phyloP scores from a whole-genome alignment of 2,113 vertebrate species.

The Leptocoma aspasia region DNA sequence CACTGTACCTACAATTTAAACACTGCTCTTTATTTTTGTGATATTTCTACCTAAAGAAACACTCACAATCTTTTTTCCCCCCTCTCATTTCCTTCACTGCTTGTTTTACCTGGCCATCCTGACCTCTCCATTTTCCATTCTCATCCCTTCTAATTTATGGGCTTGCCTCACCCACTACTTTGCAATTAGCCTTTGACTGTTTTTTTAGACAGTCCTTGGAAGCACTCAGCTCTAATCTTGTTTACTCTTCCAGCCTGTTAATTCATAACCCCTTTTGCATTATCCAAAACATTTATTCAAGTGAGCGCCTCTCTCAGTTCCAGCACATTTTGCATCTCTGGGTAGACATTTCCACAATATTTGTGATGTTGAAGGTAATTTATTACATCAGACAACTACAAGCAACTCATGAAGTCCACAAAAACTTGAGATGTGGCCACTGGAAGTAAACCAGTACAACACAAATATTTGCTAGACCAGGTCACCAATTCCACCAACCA shows the following conservation, averaged over 20 bases:
- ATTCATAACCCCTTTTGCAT: constrained; percentile 30
- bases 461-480: background rate
- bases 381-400: background rate
- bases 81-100: background rate
- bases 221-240: constrained; percentile 38
- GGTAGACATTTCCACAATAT: background rate
- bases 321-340: background rate
- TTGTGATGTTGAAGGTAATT: background rate
- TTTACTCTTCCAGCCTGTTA: constrained; percentile 40
- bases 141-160: constrained; percentile 9
- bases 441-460: background rate
- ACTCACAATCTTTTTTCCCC: background rate
- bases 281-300: constrained; percentile 50
- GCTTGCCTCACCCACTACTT: constrained; percentile 8
- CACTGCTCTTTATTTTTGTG: background rate
- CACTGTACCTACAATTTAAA: background rate
- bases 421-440: background rate
- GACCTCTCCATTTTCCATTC: constrained; percentile 18
- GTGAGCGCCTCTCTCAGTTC: background rate
- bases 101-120: background rate
- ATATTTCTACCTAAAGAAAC: constrained; percentile 31
- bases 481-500: background rate
- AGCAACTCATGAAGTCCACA: background rate
- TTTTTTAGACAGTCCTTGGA: constrained; percentile 8
- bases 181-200: constrained; percentile 51